Evolutionary conservation across 1,140 invertebrate genomes (phyloP).

Genomic region (Plectus sambesii): DNA sequence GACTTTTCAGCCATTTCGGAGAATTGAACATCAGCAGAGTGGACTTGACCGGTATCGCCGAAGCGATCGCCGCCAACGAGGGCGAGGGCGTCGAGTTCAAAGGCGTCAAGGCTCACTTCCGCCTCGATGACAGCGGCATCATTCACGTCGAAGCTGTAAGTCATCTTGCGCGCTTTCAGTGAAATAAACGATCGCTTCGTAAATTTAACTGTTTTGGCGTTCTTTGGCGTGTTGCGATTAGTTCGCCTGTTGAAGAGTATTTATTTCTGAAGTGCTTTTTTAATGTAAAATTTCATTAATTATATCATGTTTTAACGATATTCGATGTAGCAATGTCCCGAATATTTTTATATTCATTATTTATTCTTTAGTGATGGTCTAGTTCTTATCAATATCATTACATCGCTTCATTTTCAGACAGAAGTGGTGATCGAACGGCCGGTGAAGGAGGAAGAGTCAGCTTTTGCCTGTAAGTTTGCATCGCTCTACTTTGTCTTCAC

Average conservation of each 20-base stretch:
- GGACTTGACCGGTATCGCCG: constrained; percentile 62
- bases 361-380: not conserved
- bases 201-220: too few species aligned
- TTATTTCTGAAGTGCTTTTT: too few species aligned
- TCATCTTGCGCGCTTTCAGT: too few species aligned
- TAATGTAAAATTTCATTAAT: too few species aligned
- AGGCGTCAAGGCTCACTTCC: constrained; percentile 92
- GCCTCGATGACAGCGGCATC: constrained; percentile 87
- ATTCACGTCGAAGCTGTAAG: constrained; percentile 48
- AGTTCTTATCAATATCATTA: constrained; percentile 4
- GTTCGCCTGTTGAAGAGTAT: too few species aligned
- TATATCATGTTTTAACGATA: too few species aligned
- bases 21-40: constrained; percentile 63
- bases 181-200: too few species aligned
- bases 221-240: too few species aligned
- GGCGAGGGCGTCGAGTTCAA: constrained; percentile 70
- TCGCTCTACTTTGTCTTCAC: not conserved
- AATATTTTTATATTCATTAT: too few species aligned
- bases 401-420: constrained; percentile 1
- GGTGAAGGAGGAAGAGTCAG: constrained; percentile 57
- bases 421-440: constrained; percentile 80
- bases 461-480: constrained; percentile 60
- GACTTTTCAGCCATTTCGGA: constrained; percentile 55
- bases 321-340: too few species aligned
- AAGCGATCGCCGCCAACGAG: constrained; percentile 54